Conservation (phyloP, 2,888 invertebrate species). For the Cryptocephalus primarius region DNA sequence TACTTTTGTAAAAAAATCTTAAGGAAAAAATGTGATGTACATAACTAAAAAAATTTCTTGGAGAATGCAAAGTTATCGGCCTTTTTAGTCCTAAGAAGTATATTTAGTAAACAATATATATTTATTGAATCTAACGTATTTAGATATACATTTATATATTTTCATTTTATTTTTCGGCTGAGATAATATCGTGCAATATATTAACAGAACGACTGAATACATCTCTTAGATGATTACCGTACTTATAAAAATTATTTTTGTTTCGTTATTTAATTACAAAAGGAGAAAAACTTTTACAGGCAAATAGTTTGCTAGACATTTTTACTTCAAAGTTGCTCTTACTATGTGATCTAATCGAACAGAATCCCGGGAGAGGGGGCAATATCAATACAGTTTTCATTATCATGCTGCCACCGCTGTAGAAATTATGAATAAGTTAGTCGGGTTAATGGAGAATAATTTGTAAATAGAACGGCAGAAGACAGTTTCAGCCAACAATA, state of each 20-base stretch:
- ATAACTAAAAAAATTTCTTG: neutral
- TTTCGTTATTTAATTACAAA: slow-evolving; percentile 9
- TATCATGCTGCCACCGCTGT: too few species aligned
- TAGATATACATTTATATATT: slow-evolving; percentile 23
- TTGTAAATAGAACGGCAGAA: too few species aligned
- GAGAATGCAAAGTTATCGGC: neutral
- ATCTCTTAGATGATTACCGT: slow-evolving; percentile 22
- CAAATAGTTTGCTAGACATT: slow-evolving; percentile 9
- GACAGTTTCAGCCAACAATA: too few species aligned
- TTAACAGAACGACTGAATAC: slow-evolving; percentile 37
- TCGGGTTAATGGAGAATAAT: too few species aligned
- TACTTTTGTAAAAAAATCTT: neutral
- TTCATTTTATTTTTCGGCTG: slow-evolving; percentile 30
- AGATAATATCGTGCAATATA: slow-evolving; percentile 38
- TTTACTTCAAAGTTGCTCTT: slow-evolving; percentile 5
- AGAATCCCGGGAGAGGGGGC: too few species aligned
- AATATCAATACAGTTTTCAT: too few species aligned
- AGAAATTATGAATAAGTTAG: too few species aligned
- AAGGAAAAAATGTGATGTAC: neutral
- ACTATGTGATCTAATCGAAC: neutral
- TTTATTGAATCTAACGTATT: slow-evolving; percentile 37
- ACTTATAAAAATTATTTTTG: slow-evolving; percentile 13
- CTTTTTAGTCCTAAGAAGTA: slow-evolving; percentile 27
- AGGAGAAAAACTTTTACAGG: slow-evolving; percentile 10
- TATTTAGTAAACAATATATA: slow-evolving; percentile 37